Conservation (phyloP, 2,888 invertebrate species). For the Sphaerophoria taeniata region DNA sequence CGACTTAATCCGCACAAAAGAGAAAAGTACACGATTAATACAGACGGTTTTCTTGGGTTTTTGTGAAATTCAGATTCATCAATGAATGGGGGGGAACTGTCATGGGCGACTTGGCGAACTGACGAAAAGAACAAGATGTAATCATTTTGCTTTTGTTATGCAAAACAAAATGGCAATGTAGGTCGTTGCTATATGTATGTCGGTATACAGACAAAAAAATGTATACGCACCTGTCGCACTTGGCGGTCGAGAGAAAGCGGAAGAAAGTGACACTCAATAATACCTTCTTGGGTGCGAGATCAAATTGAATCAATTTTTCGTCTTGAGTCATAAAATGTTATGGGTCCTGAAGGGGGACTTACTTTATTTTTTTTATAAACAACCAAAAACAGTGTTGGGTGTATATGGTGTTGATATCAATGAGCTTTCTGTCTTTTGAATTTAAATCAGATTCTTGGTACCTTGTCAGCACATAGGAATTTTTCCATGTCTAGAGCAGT, state of each 20-base stretch:
- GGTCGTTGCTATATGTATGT: conserved; percentile 36
- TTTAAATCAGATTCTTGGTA: too few relatives aligned
- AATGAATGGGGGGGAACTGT: neutral
- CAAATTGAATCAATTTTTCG: conserved; percentile 71
- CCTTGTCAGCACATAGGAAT: too few relatives aligned
- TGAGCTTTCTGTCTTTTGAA: too few relatives aligned
- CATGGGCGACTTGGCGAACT: neutral
- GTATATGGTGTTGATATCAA: neutral
- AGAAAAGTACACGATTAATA: conserved; percentile 50
- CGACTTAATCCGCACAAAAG: conserved; percentile 54
- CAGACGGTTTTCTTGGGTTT: conserved; percentile 6
- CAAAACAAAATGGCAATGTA: conserved; percentile 31
- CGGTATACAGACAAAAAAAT: too few relatives aligned
- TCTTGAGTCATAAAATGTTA: conserved; percentile 70
- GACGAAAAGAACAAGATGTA: conserved; percentile 69
- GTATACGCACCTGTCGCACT: conserved; percentile 51
- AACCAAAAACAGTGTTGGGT: conserved; percentile 62
- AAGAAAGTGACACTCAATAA: conserved; percentile 28
- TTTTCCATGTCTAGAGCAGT: too few relatives aligned
- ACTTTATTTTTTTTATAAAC: conserved; percentile 62
- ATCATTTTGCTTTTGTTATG: conserved; percentile 74
- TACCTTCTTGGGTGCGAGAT: conserved; percentile 27
- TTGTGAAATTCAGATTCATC: neutral
- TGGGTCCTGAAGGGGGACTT: conserved; percentile 56
- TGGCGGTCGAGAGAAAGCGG: neutral